A percentile compares a stretch with the other conserved stretches of the same genome.
These are phyloP conservation scores for Limenitis arthemis DNA, from an alignment of 2,888 invertebrate species.

Conservation along the genomic window DNA sequence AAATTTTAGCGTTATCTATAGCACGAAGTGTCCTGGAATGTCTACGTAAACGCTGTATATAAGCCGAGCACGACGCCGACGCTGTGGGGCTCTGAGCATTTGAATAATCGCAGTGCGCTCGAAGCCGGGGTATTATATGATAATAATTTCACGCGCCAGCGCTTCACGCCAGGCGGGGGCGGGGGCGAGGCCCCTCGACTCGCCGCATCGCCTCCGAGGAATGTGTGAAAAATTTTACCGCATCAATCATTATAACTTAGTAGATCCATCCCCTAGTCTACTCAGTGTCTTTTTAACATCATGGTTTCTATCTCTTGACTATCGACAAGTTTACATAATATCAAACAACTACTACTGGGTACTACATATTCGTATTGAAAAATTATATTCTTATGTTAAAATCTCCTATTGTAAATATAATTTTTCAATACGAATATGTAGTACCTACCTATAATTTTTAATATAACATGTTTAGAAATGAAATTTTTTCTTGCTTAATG, in stretches of 20 bases:
- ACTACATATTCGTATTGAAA: too few relatives aligned
- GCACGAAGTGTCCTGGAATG: conserved; percentile 52
- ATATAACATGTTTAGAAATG: too few relatives aligned
- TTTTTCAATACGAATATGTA: too few relatives aligned
- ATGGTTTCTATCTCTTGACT: conserved; percentile 36
- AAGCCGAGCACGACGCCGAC: conserved; percentile 30
- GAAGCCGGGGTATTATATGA: conserved; percentile 63
- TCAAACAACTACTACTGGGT: too few relatives aligned
- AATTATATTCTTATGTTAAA: too few relatives aligned
- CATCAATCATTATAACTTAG: conserved; percentile 33
- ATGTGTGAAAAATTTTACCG: conserved; percentile 59
- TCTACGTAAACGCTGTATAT: conserved; percentile 37
- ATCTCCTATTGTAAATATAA: too few relatives aligned
- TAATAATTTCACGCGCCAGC: conserved; percentile 69
- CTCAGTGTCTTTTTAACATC: conserved; percentile 27
- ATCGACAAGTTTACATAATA: conserved; percentile 37
- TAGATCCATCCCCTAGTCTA: conserved; percentile 28
- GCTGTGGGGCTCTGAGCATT: conserved; percentile 52
- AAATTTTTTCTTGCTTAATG: not conserved
- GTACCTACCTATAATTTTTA: too few relatives aligned
- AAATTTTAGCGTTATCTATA: conserved; percentile 53
- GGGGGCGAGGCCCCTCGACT: conserved; percentile 33
- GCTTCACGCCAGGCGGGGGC: conserved; percentile 40
- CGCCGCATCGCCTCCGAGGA: conserved; percentile 42
- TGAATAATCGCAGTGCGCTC: conserved; percentile 65